Base-by-base conservation (phyloP, 2,797 vertebrate species). In the Sebastes taczanowskii region DNA sequence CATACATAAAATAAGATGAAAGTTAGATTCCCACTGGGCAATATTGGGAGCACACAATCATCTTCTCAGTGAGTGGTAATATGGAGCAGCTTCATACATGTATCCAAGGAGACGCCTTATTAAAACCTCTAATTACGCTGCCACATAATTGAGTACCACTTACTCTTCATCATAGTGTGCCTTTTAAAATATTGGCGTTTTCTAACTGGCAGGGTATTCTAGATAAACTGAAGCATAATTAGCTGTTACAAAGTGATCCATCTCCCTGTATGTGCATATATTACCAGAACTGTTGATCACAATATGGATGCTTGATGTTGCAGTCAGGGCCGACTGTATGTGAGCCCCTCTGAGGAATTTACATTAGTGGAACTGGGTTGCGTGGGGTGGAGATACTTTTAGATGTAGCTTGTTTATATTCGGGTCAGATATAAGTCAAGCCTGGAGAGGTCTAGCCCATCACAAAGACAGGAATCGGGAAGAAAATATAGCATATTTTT, bases 351-450 rank as follows among this genome's bases (percentile, higher is more conserved):
- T n/a, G 53, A 70, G 68, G 60, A 74, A 8, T 63, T n/a, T 23
- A 2, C 13, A 73, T 69, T 6, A 32, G 27, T 61, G 55, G 11
- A 81, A 32, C 62, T 64, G 53, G 61, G 69, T 62, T 80, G 16
- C 9, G 14, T 8, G 34, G 29, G 16, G 11, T 11, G 34, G 29
- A n/a, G 11, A 60, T 70, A 65, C 27, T 60, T 71, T 61, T 32
- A 81, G 42, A 61, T 18, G 30, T 23, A 80, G 14, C 25, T 66
- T 59, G 34, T 23, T 52, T 60, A 65, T 62, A 67, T 70, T 38
- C 74, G 32, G 73, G 34, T 78, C 76, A 65, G 22, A 53, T 30
- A 73, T 25, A 58, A 59, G 46, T 84, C 61, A 70, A 22, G 38
- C 34, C 58, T 46, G 29, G 1, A 61, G 52, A 22, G 30, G n/a